Percentiles rank a stretch among this genome's conserved stretches.
Conservation (phyloP, 2,888 invertebrate genomes). For the Andrena haemorrhoa region DNA sequence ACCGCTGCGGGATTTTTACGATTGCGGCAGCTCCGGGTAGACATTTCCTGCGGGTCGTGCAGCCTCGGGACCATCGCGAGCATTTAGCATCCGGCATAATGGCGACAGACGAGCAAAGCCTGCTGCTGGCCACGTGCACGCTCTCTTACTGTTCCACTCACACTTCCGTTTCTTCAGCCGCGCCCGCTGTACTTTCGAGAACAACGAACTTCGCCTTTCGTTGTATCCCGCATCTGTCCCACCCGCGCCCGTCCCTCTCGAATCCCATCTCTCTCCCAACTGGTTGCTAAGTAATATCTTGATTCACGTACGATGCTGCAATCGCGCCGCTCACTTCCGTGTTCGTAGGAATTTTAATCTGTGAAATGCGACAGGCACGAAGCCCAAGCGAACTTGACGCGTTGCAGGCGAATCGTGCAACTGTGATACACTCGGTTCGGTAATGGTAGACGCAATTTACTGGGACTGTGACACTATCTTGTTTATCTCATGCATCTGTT, state of each 20-base stretch:
- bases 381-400: background rate
- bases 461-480: no score
- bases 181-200: slow-evolving; percentile 46
- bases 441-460: no score
- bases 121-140: slow-evolving; percentile 16
- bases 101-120: slow-evolving; percentile 36
- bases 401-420: background rate
- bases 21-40: slow-evolving; percentile 23
- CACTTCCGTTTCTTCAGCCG: slow-evolving; percentile 51
- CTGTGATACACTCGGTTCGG: background rate
- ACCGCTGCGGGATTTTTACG: slow-evolving; percentile 47
- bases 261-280: slow-evolving; percentile 5
- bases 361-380: slow-evolving; percentile 7
- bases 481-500: no score
- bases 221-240: slow-evolving; percentile 9
- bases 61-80: slow-evolving; percentile 36
- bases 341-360: slow-evolving; percentile 51
- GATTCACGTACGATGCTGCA: slow-evolving; percentile 50
- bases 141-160: slow-evolving; percentile 26
- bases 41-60: slow-evolving; percentile 34
- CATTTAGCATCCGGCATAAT: slow-evolving; percentile 64
- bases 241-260: background rate
- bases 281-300: slow-evolving; percentile 50
- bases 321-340: slow-evolving; percentile 11
- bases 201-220: slow-evolving; percentile 53